Evolutionary conservation across 53 echinoderm and acorn worm species (phyloP), one percentile per base, ranked within the genome.

Genomic region (Luidia sarsii): DNA sequence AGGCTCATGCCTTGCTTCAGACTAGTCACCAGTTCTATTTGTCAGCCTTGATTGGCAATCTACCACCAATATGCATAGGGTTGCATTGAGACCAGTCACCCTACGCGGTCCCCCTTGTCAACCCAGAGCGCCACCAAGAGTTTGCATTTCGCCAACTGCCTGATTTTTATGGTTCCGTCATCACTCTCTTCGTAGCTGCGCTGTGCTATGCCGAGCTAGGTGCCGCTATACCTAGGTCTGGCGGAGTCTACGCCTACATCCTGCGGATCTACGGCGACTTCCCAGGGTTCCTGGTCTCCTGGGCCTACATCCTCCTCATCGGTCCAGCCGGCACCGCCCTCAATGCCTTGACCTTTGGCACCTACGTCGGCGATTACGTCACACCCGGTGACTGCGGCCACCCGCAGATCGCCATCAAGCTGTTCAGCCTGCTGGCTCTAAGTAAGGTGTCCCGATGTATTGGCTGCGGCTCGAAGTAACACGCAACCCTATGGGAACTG

Each of bases 141-240:
- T n/a, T n/a, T n/a, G n/a, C n/a, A n/a, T n/a, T n/a, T n/a, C n/a
- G n/a, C n/a, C n/a, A n/a, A n/a, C n/a, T n/a, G n/a, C n/a, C n/a
- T n/a, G n/a, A n/a, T n/a, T n/a, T n/a, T n/a, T n/a, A n/a, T n/a
- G n/a, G n/a, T n/a, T n/a, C n/a, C n/a, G n/a, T n/a, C n/a, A n/a
- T n/a, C n/a, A n/a, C n/a, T n/a, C 41, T 41, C 11, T 6, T 52
- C 19, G 33, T 52, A 71, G 71, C 33, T 9, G 71, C 71, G 15
- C 71, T 71, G 29, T 71, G 71, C 71, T 71, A 33, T 23, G 71
- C 71, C 1, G 71, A 71, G 33, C 51, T 71, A 31, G 71, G 71
- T 24, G 50, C 71, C 0, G 16, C 11, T 23, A 50, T 71, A 1
- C 71, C 30, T n/a, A 50, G 36, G 34, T 50, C 71, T 4, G 71